These are phyloP conservation scores for Parus major DNA, from an alignment of 2,113 vertebrate genomes.

Conservation along the genomic window DNA sequence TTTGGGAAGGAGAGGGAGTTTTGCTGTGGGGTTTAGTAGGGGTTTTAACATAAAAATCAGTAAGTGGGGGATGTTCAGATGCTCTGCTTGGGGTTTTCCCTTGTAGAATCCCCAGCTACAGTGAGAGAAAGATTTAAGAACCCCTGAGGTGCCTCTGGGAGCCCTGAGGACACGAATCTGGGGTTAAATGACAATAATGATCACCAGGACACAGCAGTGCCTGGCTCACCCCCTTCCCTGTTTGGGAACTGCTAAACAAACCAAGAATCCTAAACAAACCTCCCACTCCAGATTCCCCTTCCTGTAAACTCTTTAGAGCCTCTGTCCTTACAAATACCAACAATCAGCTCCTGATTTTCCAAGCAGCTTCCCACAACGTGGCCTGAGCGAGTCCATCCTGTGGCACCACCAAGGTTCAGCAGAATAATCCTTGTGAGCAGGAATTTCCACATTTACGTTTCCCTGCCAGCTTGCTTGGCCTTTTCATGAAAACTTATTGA, in stretches of 20 bases:
- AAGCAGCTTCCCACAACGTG: rapidly evolving
- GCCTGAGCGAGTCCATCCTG: background rate
- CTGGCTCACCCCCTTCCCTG: background rate
- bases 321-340: background rate
- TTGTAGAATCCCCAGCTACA: background rate
- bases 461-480: background rate
- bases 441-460: background rate
- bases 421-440: background rate
- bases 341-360: background rate
- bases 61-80: no score
- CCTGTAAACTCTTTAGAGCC: background rate
- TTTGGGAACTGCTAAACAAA: background rate
- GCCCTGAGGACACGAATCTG: rapidly evolving
- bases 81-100: background rate
- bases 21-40: rapidly evolving
- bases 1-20: background rate
- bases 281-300: background rate
- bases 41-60: rapidly evolving
- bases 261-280: background rate
- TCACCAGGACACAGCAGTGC: background rate
- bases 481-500: rapidly evolving
- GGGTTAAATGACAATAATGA: background rate
- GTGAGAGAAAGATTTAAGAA: background rate
- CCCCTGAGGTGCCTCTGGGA: background rate
- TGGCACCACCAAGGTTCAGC: background rate